phyloP scores from a whole-genome alignment of 53 echinoderm and acorn worm genomes.

The Arbacia lixula region DNA sequence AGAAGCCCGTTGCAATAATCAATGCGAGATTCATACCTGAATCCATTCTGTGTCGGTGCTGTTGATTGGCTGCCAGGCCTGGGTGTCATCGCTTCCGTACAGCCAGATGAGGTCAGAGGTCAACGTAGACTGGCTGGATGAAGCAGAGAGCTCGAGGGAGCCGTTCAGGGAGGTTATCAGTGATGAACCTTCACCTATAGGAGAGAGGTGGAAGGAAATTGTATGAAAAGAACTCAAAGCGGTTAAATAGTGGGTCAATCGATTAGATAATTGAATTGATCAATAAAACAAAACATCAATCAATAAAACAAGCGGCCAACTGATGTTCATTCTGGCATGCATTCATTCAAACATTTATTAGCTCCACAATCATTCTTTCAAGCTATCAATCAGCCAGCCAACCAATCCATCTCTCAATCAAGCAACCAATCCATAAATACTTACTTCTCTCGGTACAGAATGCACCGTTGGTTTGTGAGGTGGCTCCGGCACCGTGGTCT shows the following conservation, averaged over 20 bases:
- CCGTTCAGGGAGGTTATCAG: too few relatives aligned
- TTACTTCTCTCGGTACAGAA: conserved; percentile 64
- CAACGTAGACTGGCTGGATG: too few relatives aligned
- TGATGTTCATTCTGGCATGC: too few relatives aligned
- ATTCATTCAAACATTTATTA: too few relatives aligned
- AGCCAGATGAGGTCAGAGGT: too few relatives aligned
- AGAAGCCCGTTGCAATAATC: too few relatives aligned
- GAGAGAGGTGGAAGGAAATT: too few relatives aligned
- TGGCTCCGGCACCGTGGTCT: conserved; percentile 6
- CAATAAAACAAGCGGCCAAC: neutral
- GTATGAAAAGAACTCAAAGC: too few relatives aligned
- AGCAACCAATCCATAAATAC: neutral
- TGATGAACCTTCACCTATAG: too few relatives aligned
- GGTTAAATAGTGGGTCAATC: too few relatives aligned
- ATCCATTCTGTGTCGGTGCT: neutral
- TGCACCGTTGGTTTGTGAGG: conserved; percentile 29
- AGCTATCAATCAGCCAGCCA: neutral
- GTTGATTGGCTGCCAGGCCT: conserved; percentile 57
- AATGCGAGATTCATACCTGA: neutral
- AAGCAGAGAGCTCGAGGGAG: too few relatives aligned
- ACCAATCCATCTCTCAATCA: neutral
- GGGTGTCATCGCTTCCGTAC: conserved; percentile 2
- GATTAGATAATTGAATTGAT: neutral
- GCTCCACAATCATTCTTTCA: too few relatives aligned
- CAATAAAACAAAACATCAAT: neutral